Base-by-base conservation (phyloP, 2,113 vertebrate species). In the Grus americana region DNA sequence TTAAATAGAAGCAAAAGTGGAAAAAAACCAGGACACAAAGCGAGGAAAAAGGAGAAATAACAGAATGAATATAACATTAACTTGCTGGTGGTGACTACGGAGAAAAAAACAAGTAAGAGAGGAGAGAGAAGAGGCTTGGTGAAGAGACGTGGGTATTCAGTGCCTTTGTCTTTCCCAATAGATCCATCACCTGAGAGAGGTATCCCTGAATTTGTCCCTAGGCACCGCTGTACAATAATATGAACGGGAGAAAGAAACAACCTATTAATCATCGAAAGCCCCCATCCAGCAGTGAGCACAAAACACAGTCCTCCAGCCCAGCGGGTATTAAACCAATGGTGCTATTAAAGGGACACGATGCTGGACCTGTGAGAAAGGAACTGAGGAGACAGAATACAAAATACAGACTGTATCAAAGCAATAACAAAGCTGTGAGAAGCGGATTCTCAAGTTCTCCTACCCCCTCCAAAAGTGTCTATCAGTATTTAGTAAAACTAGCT, bases 61-160 rank as follows among this genome's bases (percentile, higher is more conserved):
- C 24, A 18, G 52, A 30, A 36, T 3, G 22, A 6, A 30, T 0
- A 0, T 29, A 36, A 66, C 0, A 0, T 66, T 30, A 29, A 79
- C 44, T 36, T 71, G 24, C 32, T 78, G 59, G 36, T 44, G 7
- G 57, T 15, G 55, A 49, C 3, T 40, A 29, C 0, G 29, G 30
- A 50, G 32, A 13, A 71, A 44, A 42, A 44, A 70, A 47, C 8
- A 47, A 85, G 36, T 36, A 36, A 4, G 10, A 46, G 26, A n/a
- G 15, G 26, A 78, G 27, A 55, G 44, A 73, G 59, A 57, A 90
- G 59, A 26, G 26, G 42, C 6, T 20, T 67, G 47, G 38, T 5
- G 57, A 72, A 50, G 52, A 71, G 15, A 44, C 2, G 17, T 3
- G 49, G 52, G 36, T n/a, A 34, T 32, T 46, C 2, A 20, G 29